Percentiles rank a stretch among this genome's conserved stretches.
Evolutionary conservation across 2,113 vertebrate genomes (phyloP).

Genomic region (Eptesicus fuscus): DNA sequence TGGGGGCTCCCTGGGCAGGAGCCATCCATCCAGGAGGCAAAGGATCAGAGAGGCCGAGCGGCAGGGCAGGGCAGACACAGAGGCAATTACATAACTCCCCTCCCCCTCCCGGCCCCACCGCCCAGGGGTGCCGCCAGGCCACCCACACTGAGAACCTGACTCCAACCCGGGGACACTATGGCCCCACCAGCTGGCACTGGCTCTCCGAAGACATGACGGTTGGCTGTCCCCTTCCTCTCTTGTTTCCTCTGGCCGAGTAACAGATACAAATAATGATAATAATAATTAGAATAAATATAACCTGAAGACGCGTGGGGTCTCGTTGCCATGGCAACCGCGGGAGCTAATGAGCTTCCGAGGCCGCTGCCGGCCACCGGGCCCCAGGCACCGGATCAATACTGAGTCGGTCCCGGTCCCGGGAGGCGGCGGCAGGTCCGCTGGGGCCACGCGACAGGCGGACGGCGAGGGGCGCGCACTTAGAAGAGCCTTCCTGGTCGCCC

Average conservation of each 20-base stretch:
- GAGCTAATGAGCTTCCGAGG: constrained; percentile 44
- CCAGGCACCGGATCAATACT: constrained; percentile 29
- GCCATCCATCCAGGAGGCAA: neutral
- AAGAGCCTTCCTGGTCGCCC: neutral
- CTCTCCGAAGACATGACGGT: neutral
- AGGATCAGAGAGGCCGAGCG: neutral
- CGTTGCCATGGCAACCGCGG: constrained; percentile 56
- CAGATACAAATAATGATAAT: constrained; percentile 59
- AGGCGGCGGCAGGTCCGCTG: neutral
- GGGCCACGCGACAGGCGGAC: neutral
- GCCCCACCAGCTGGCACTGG: fast-evolving
- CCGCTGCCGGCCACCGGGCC: constrained; percentile 2
- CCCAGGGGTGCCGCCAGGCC: neutral
- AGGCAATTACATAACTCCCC: constrained; percentile 51
- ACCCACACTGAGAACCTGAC: fast-evolving
- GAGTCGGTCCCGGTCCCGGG: neutral
- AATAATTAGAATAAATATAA: constrained; percentile 70
- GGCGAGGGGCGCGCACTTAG: neutral
- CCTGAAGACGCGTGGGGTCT: constrained; percentile 62
- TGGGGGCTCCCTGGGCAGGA: neutral
- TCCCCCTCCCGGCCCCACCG: neutral
- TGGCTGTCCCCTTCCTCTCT: neutral
- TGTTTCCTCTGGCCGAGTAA: neutral
- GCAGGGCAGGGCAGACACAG: neutral
- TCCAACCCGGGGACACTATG: fast-evolving